phyloP scores from a whole-genome alignment of 2,113 vertebrate genomes.

The Cyanistes caeruleus region DNA sequence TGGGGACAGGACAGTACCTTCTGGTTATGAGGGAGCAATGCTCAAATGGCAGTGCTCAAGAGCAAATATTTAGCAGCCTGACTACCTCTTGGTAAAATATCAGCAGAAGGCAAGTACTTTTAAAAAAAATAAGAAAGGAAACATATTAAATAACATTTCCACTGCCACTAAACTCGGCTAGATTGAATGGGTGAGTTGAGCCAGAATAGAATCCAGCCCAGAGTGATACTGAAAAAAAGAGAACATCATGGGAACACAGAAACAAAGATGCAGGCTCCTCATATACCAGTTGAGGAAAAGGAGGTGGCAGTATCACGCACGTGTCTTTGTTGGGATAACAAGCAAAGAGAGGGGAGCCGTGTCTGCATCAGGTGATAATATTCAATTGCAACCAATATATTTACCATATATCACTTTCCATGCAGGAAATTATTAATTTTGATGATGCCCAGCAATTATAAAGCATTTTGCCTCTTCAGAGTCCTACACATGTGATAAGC shows the following conservation, averaged over 20 bases:
- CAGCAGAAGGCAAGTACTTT: not conserved
- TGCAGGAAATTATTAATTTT: conserved; percentile 56
- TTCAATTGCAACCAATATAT: conserved; percentile 42
- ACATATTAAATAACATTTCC: not conserved
- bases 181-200: not conserved
- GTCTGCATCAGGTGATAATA: conserved; percentile 55
- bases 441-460: conserved; percentile 28
- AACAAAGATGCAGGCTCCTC: not conserved
- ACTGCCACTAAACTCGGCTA: not conserved
- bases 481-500: conserved; percentile 17
- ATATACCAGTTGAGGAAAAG: not conserved
- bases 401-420: conserved; percentile 26
- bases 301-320: not conserved
- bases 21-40: not conserved
- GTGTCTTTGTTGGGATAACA: not conserved
- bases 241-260: not conserved
- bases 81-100: not conserved
- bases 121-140: not conserved
- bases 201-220: not conserved
- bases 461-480: conserved; percentile 14
- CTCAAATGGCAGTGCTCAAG: not conserved
- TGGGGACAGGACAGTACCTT: not conserved
- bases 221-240: not conserved
- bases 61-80: not conserved
- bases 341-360: not conserved